Evolutionary conservation across 2,113 vertebrate genomes (phyloP).

Genomic region (Elanus axillaris): DNA sequence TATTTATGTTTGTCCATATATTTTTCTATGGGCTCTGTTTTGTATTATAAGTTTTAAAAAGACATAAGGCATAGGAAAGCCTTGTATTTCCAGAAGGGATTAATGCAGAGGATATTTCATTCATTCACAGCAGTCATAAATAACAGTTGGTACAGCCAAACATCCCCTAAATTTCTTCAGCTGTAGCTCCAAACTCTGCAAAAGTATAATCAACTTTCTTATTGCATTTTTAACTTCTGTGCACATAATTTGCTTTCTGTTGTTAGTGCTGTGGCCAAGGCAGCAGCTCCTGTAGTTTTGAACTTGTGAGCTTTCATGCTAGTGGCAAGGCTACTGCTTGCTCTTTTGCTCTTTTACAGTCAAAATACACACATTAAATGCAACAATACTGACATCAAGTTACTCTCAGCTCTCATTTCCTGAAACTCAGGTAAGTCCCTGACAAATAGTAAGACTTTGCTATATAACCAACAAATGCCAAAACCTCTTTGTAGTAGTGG

Average conservation of each 20-base stretch:
- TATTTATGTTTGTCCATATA: slow-evolving; percentile 71
- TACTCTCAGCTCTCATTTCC: neutral
- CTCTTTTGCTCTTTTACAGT: neutral
- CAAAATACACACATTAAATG: neutral
- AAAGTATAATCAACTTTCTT: slow-evolving; percentile 60
- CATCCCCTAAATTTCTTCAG: slow-evolving; percentile 57
- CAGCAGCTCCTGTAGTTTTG: neutral
- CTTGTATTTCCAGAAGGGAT: slow-evolving; percentile 70
- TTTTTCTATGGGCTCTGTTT: slow-evolving; percentile 67
- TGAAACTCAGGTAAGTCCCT: neutral
- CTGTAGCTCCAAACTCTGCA: slow-evolving; percentile 30
- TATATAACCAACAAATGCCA: neutral
- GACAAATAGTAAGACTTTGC: neutral
- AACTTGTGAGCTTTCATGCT: neutral
- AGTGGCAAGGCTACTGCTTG: neutral
- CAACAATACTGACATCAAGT: neutral
- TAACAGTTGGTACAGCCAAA: slow-evolving; percentile 54
- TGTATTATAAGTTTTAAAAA: slow-evolving; percentile 70
- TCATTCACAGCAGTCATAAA: slow-evolving; percentile 46
- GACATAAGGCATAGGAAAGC: slow-evolving; percentile 65
- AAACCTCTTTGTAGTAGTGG: neutral
- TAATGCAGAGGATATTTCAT: slow-evolving; percentile 69
- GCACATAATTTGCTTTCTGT: slow-evolving; percentile 23
- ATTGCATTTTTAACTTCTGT: slow-evolving; percentile 59
- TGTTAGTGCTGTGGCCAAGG: neutral